Evolutionary conservation across 2,113 vertebrate species (phyloP).

Genomic region (Grus americana): DNA sequence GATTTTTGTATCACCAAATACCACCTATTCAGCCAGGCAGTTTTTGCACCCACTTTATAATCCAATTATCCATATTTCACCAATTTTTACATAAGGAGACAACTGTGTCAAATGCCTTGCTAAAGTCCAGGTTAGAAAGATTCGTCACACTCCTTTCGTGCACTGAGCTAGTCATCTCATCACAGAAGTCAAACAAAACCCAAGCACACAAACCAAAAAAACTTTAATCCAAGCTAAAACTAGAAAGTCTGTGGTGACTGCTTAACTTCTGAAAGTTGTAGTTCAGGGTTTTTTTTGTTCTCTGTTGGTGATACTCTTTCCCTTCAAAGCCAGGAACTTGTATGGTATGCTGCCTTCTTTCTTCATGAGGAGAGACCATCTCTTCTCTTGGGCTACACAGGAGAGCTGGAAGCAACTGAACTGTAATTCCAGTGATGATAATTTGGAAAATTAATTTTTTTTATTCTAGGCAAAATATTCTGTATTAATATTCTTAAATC

Average conservation of each 20-base stretch:
- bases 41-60: not conserved
- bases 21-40: not conserved
- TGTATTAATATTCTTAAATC: not conserved
- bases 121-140: not conserved
- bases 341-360: not conserved
- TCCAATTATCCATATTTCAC: not conserved
- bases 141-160: not conserved
- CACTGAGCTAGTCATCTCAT: not conserved
- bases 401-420: not conserved
- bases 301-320: not conserved
- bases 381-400: not conserved
- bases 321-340: not conserved
- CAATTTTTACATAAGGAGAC: not conserved
- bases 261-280: not conserved
- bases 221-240: not conserved
- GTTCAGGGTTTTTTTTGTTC: not conserved
- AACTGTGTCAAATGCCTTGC: not conserved
- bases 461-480: not conserved
- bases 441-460: not conserved
- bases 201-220: not conserved
- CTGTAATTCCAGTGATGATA: not conserved
- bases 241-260: not conserved
- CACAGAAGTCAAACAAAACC: not conserved
- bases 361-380: not conserved
- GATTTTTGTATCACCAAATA: not conserved